These are phyloP conservation scores for Plagodis pulveraria DNA, from an alignment of 2,888 invertebrate genomes.

Conservation along the genomic window DNA sequence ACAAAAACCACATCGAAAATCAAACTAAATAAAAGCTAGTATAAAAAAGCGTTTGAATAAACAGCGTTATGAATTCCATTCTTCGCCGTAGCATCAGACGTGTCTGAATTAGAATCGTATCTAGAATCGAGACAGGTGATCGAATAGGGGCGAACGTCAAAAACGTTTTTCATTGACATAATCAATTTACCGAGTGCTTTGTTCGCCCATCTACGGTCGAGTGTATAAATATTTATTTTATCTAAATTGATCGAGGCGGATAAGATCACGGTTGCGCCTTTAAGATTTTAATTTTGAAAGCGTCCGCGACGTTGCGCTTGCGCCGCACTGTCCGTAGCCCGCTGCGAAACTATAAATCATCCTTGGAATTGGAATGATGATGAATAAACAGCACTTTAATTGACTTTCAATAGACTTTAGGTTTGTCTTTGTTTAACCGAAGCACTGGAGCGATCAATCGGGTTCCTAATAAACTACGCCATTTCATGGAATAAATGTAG, in stretches of 20 bases:
- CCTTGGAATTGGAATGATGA: constrained; percentile 56
- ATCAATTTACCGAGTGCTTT: constrained; percentile 82
- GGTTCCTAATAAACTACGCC: no score
- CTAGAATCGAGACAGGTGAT: constrained; percentile 67
- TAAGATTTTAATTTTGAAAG: constrained; percentile 82
- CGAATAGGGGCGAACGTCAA: constrained; percentile 67
- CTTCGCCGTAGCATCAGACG: constrained; percentile 30
- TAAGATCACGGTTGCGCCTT: constrained; percentile 79
- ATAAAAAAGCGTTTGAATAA: constrained; percentile 25
- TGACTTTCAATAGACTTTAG: constrained; percentile 76
- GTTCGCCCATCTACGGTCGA: constrained; percentile 78
- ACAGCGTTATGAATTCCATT: constrained; percentile 33
- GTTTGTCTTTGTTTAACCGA: constrained; percentile 67
- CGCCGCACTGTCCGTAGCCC: constrained; percentile 58
- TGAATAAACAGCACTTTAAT: constrained; percentile 82
- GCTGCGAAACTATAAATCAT: constrained; percentile 85
- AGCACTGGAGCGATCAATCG: constrained; percentile 60
- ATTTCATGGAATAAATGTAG: no score
- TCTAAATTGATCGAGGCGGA: constrained; percentile 83
- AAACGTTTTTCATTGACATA: constrained; percentile 71
- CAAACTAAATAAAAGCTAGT: constrained; percentile 1
- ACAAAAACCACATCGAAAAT: constrained; percentile 21
- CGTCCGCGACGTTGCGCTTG: constrained; percentile 74
- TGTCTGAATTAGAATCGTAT: constrained; percentile 46
- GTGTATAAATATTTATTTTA: constrained; percentile 85